A percentile compares a stretch with the other conserved stretches of the same genome.
Evolutionary conservation across 2,113 vertebrate genomes (phyloP).

Genomic region (Cervus canadensis): DNA sequence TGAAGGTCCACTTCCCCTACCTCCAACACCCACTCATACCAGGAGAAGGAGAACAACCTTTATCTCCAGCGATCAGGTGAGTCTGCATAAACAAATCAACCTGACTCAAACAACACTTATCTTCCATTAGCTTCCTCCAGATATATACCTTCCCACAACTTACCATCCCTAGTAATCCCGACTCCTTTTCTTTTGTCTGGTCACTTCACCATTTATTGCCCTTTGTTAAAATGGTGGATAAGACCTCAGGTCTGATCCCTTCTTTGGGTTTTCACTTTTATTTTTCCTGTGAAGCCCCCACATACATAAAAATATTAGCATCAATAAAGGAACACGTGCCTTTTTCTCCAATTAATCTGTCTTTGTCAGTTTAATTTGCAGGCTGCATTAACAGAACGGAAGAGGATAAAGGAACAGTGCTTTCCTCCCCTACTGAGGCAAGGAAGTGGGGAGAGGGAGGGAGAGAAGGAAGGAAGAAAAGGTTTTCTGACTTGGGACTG

Average conservation of each 20-base stretch:
- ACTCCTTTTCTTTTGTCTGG: not conserved
- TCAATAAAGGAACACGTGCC: not conserved
- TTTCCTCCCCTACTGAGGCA: not conserved
- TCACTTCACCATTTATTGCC: not conserved
- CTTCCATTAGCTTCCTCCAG: not conserved
- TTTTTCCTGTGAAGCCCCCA: not conserved
- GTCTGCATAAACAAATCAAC: not conserved
- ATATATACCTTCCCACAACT: not conserved
- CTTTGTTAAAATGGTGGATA: not conserved
- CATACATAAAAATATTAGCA: not conserved
- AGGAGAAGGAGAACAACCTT: not conserved
- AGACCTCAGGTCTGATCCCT: not conserved
- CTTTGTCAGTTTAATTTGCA: not conserved
- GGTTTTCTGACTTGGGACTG: not conserved
- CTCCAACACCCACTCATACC: not conserved
- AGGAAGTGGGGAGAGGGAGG: fast-evolving
- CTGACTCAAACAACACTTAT: not conserved
- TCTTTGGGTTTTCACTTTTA: not conserved
- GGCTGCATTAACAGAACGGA: not conserved
- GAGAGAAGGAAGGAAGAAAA: not conserved
- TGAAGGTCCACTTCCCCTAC: not conserved
- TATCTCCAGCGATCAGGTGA: not conserved
- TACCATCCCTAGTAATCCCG: no score
- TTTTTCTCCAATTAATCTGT: not conserved
- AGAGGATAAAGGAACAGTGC: not conserved